These are phyloP conservation scores for Brachionus rotundiformis DNA, from an alignment of 1,140 invertebrate genomes.

Conservation along the genomic window DNA sequence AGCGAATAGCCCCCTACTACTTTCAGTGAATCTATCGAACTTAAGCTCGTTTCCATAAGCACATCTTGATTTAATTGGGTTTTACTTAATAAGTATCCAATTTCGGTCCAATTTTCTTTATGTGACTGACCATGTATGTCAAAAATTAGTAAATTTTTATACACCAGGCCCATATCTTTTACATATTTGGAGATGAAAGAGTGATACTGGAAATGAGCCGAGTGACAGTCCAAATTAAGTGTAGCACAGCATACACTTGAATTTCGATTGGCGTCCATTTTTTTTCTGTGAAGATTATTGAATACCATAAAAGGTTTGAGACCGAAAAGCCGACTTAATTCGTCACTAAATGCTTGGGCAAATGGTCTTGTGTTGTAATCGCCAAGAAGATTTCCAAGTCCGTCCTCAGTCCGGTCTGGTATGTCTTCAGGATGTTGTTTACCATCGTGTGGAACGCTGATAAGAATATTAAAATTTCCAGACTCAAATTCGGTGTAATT, in stretches of 20 bases:
- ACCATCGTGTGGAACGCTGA: constrained; percentile 8
- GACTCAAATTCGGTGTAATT: not conserved
- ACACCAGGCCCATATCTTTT: not conserved
- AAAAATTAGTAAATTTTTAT: constrained; percentile 33
- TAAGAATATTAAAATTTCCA: not conserved
- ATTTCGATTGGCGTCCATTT: constrained; percentile 31
- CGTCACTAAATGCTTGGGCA: not conserved
- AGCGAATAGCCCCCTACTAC: not conserved
- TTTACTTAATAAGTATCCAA: constrained; percentile 51
- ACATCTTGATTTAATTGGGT: not conserved
- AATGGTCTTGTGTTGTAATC: not conserved
- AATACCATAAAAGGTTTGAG: not conserved
- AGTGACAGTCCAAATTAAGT: not conserved
- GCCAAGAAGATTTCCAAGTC: no score
- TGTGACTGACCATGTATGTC: constrained; percentile 54
- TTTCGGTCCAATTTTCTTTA: constrained; percentile 52
- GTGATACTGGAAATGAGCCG: constrained; percentile 21
- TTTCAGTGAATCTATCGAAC: not conserved
- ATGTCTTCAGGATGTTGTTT: not conserved
- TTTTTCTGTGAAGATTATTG: not conserved
- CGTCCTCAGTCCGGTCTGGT: not conserved
- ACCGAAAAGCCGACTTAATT: not conserved
- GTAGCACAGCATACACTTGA: not conserved
- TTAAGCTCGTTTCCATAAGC: not conserved
- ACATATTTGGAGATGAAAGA: not conserved